Percentiles rank a stretch among this genome's conserved stretches.
Conservation (phyloP, 1,140 invertebrate species). For the Micrasema minimum region DNA sequence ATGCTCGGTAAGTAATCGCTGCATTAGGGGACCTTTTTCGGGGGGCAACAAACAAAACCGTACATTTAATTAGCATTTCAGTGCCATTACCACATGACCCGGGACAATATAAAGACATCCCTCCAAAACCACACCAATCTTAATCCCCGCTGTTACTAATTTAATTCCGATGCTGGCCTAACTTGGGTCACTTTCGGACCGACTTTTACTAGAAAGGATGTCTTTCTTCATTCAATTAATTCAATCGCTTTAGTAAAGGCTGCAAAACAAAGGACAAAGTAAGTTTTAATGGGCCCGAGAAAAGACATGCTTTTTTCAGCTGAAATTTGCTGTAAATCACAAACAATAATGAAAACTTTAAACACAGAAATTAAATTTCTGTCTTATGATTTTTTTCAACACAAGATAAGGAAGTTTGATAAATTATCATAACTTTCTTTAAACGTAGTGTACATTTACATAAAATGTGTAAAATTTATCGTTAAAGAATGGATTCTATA, state of each 20-base stretch:
- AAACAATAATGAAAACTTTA: too few relatives aligned
- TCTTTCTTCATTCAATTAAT: constrained; percentile 21
- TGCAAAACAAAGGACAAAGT: background rate
- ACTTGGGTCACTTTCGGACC: constrained; percentile 28
- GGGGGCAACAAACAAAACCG: constrained; percentile 8
- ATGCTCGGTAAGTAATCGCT: background rate
- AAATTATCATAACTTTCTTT: too few relatives aligned
- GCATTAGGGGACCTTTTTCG: constrained; percentile 19
- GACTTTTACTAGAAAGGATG: constrained; percentile 14
- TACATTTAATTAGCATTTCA: constrained; percentile 28
- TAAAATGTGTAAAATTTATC: too few relatives aligned
- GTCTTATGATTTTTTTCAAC: too few relatives aligned
- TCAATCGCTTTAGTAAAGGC: constrained; percentile 13
- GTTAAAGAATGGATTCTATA: too few relatives aligned
- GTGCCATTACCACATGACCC: constrained; percentile 30
- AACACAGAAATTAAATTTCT: too few relatives aligned
- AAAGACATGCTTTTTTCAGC: background rate
- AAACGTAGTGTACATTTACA: too few relatives aligned
- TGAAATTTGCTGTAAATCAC: too few relatives aligned
- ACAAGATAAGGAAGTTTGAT: too few relatives aligned
- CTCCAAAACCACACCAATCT: constrained; percentile 29
- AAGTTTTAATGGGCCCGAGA: background rate
- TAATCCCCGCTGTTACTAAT: constrained; percentile 41
- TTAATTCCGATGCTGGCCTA: constrained; percentile 36
- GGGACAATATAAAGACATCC: constrained; percentile 29